Conservation (phyloP, 2,888 invertebrate species). For the Stenchaetothrips biformis region DNA sequence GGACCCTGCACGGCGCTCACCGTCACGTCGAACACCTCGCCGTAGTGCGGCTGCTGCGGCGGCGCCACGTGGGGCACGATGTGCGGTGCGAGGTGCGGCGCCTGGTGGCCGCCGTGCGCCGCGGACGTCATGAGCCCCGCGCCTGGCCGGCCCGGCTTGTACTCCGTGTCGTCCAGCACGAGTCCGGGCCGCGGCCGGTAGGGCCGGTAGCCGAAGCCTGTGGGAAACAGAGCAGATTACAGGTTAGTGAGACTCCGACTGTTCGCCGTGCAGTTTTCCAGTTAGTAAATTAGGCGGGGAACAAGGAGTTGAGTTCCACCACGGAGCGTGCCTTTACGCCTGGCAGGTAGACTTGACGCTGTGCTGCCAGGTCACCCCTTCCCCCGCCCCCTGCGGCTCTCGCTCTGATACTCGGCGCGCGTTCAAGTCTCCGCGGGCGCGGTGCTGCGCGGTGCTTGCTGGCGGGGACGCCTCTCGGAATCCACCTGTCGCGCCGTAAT, state of each 20-base stretch:
- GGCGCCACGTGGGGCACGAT: conserved; percentile 37
- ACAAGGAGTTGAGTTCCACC: no score
- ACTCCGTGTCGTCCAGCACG: conserved; percentile 77
- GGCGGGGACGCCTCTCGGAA: not conserved
- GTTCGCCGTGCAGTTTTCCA: not conserved
- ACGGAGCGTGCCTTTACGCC: not conserved
- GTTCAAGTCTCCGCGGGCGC: no score
- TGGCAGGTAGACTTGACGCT: not conserved
- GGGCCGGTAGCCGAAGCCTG: conserved; percentile 20
- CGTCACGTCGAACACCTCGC: conserved; percentile 83
- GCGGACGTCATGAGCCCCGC: conserved; percentile 46
- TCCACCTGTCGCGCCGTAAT: not conserved
- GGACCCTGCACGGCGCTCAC: conserved; percentile 83
- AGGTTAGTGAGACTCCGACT: not conserved
- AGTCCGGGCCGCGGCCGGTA: conserved; percentile 80
- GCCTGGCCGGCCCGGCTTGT: conserved; percentile 55
- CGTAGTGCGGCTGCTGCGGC: conserved; percentile 53
- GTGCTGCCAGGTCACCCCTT: not conserved
- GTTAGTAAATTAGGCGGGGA: no score
- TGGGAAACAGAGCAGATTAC: not conserved
- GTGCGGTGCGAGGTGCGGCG: conserved; percentile 43
- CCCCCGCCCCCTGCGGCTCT: no score
- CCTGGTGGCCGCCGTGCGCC: conserved; percentile 41
- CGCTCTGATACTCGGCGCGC: no score
- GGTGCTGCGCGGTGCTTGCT: not conserved